Evolutionary conservation across 2,113 vertebrate genomes (phyloP), one percentile per base, ranked within the genome.

Genomic region (Gallinago paraguaiae): DNA sequence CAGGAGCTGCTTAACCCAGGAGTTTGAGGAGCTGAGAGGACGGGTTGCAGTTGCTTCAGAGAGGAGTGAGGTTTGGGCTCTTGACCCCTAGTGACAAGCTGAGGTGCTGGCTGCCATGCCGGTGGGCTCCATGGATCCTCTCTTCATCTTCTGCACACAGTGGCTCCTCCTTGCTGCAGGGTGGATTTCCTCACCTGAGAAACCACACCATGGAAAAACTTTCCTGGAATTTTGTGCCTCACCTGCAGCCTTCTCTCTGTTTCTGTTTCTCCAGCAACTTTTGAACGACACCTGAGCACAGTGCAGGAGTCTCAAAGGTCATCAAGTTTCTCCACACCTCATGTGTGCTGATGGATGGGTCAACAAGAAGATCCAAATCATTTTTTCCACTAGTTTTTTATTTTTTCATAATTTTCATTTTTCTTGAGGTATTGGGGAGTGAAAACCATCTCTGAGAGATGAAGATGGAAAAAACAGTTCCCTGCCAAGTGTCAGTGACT

Each of bases 331-430:
- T 74, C 54, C 75, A 43, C 6, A 7, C 6, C 48, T 86, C 39
- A 8, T 1, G 0, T 0, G 0, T 27, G 33, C 19, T 51, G 31
- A 25, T 57, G 10, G 31, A 13, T 7, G 16, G 14, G 25, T 56
- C 46, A 74, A 65, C 14, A 11, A 79, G 28, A 41, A 77, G 16
- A 65, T 13, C 1, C 15, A 35, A 57, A 61, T 6, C 6, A 41
- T 27, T 39, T 9, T 89, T 81, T 57, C 33, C 7, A 39, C 18
- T 33, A 57, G 15, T 12, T 74, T 3, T 86, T 71, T 86, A 13
- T 53, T 75, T 48, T 59, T 46, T 80, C 7, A 9, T 45, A 45
- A n/a, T 37, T 76, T 61, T 63, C 16, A 7, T n/a, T 22, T 74
- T 74, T 43, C 30, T 84, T 70, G 30, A 70, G 24, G 22, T 48